A percentile compares a stretch with the other conserved stretches of the same genome.
These are phyloP conservation scores for Limnodromus scolopaceus DNA, from an alignment of 2,797 vertebrate genomes.

Conservation along the genomic window DNA sequence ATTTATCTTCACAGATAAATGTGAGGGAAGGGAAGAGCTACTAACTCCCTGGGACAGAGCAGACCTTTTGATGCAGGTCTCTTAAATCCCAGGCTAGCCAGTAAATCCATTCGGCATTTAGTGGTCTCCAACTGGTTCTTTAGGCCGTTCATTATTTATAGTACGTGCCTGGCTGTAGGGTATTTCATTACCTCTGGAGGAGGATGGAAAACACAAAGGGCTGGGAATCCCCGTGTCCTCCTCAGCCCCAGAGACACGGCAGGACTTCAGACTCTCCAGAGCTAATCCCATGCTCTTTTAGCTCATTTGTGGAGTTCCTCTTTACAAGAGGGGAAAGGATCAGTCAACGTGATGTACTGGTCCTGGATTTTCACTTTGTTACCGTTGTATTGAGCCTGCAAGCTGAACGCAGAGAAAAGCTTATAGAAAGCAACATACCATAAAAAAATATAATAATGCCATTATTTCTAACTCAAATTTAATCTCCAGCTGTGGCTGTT, in stretches of 20 bases:
- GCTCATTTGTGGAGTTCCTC: neutral
- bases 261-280: neutral
- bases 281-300: neutral
- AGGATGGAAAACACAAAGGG: neutral
- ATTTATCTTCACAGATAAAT: neutral
- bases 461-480: neutral
- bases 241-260: neutral
- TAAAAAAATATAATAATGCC: neutral
- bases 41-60: neutral
- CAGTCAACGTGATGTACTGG: neutral
- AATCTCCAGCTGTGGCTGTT: neutral
- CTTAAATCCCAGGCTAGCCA: slow-evolving; percentile 8
- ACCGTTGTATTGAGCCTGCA: neutral
- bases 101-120: slow-evolving; percentile 6
- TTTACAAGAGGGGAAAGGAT: neutral
- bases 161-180: neutral
- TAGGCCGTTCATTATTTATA: slow-evolving; percentile 31
- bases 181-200: slow-evolving; percentile 23
- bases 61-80: neutral
- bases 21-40: neutral
- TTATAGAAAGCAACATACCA: neutral
- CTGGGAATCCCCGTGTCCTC: neutral
- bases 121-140: neutral
- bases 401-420: neutral
- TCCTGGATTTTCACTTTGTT: neutral